Percentiles rank a stretch among this genome's conserved stretches.
phyloP scores from a whole-genome alignment of 2,113 vertebrate species.

The Rhinichthys klamathensis region DNA sequence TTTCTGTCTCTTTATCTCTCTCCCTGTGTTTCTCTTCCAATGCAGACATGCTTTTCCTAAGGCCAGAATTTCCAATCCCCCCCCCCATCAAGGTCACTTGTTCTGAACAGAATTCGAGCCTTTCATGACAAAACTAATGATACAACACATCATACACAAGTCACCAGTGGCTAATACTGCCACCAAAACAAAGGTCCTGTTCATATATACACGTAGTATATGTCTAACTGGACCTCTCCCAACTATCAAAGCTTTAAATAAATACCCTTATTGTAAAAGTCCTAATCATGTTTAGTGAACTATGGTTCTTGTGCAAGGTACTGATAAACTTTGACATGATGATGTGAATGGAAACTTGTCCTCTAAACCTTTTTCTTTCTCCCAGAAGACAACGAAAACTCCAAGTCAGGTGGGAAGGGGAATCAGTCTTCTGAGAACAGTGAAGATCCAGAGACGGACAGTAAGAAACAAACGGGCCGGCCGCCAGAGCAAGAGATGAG shows the following conservation, averaged over 20 bases:
- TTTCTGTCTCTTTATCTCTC: not conserved
- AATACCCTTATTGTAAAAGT: not conserved
- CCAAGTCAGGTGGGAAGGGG: conserved; percentile 91
- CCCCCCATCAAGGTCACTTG: not conserved
- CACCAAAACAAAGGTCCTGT: not conserved
- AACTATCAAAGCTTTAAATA: conserved; percentile 1
- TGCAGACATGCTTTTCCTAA: conserved; percentile 7
- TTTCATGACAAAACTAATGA: conserved; percentile 3
- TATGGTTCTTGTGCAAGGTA: not conserved
- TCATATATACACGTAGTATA: not conserved
- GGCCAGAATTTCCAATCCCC: not conserved
- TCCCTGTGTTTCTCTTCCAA: not conserved
- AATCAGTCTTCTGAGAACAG: conserved; percentile 91
- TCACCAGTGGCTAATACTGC: not conserved
- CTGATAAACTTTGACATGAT: not conserved
- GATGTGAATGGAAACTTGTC: not conserved
- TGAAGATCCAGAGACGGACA: conserved; percentile 88
- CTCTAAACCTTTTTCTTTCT: not conserved
- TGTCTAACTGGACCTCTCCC: not conserved
- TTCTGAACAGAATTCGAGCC: not conserved
- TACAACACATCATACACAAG: not conserved
- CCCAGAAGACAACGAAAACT: conserved; percentile 90
- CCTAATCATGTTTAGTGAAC: not conserved
- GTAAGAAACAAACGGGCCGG: conserved; percentile 84
- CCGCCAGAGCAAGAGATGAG: conserved; percentile 91